Evolutionary conservation across 2,797 vertebrate species (phyloP), one percentile per base, ranked within the genome.

Genomic region (Amniataba percoides): DNA sequence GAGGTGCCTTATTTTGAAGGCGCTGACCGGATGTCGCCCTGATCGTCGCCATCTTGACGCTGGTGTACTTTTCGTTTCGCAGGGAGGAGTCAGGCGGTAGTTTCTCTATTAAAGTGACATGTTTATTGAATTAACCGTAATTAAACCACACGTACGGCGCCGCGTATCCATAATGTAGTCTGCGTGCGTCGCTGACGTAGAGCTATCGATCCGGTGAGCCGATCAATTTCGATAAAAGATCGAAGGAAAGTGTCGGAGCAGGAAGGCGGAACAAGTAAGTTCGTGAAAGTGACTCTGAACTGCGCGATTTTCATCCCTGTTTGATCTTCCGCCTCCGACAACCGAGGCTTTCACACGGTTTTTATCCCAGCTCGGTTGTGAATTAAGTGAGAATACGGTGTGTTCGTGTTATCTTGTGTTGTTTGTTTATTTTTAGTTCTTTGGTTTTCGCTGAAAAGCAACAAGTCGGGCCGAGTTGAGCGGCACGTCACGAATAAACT

Each of bases 211-310:
- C 57, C 57, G 14, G 21, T 15, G 39, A 80, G 14, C 23, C 8
- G 49, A 31, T 42, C 14, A 42, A 78, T 64, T 63, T 81, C 63
- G 74, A 61, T 48, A 40, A 73, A 82, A 83, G 74, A 71, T 84
- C 91, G 82, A 88, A 84, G 88, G 86, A 86, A 92, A 82, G 69
- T 81, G 72, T 65, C 75, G 79, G 86, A 87, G 90, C 90, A 93
- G 93, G 92, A 94, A 95, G 94, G 91, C 93, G 94, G 94, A 96
- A 96, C 94, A 94, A 95, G 94, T 95, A 94, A 95, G 95, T 96
- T 95, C 87, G 74, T 59, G 73, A 91, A 92, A 93, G 93, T 94
- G 71, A 52, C 87, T 89, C 87, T 88, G 45, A 86, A 81, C 86
- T 74, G 69, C 15, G 57, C 79, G 39, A 51, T 88, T 86, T 31